phyloP scores from a whole-genome alignment of 2,888 invertebrate species.

The Thymelicus lineola region DNA sequence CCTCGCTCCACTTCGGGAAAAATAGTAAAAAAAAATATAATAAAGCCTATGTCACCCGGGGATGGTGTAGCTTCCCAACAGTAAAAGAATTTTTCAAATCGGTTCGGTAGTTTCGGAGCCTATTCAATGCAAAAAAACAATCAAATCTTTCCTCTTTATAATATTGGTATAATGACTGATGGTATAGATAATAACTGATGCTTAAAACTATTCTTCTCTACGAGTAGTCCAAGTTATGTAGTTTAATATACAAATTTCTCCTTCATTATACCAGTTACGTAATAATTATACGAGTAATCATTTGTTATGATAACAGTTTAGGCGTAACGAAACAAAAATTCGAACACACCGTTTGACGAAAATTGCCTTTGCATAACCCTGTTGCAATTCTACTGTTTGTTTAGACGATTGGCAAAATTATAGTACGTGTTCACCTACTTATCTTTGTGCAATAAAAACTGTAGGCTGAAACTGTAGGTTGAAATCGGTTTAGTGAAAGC shows the following conservation, averaged over 20 bases:
- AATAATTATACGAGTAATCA: slow-evolving; percentile 2
- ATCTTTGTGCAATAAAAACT: slow-evolving; percentile 21
- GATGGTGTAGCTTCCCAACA: no score
- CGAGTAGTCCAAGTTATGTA: slow-evolving; percentile 3
- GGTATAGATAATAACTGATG: no score
- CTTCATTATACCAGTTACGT: slow-evolving; percentile 16
- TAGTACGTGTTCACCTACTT: slow-evolving; percentile 35
- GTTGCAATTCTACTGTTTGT: slow-evolving; percentile 22
- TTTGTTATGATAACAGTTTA: slow-evolving; percentile 26
- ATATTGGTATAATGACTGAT: no score
- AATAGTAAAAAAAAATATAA: no score
- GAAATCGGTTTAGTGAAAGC: slow-evolving; percentile 1
- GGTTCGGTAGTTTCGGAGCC: no score
- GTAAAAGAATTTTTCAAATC: no score
- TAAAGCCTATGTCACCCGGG: no score
- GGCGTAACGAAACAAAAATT: slow-evolving; percentile 33
- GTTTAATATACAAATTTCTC: slow-evolving; percentile 24
- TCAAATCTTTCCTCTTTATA: no score
- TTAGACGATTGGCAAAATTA: slow-evolving; percentile 32
- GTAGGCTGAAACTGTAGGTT: slow-evolving; percentile 15
- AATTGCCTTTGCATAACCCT: slow-evolving; percentile 27
- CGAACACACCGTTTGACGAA: slow-evolving; percentile 16
- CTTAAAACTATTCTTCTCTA: no score
- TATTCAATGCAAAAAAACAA: no score
- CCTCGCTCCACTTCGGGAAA: no score